These are phyloP conservation scores for Perdix hodgsoniae DNA, from an alignment of 2,797 vertebrate genomes.

Conservation along the genomic window DNA sequence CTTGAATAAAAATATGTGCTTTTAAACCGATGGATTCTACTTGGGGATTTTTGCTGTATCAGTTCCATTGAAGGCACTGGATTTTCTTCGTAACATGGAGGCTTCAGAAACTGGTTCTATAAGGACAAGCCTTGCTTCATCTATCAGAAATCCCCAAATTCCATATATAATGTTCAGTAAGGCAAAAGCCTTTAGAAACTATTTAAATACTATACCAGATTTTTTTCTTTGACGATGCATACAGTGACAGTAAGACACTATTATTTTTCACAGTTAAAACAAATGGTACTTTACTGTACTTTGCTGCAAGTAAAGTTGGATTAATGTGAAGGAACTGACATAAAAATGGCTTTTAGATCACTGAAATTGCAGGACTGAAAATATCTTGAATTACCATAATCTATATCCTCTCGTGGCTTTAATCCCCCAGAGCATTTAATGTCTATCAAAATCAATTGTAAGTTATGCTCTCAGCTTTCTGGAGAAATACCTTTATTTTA, in stretches of 20 bases:
- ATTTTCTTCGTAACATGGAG: not conserved
- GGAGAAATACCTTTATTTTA: not conserved
- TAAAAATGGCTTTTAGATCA: slow-evolving; percentile 48
- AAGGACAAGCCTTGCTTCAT: not conserved
- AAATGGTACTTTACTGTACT: not conserved
- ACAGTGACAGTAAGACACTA: not conserved
- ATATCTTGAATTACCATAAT: not conserved
- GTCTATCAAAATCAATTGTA: slow-evolving; percentile 28
- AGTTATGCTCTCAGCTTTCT: not conserved
- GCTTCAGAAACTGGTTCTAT: not conserved
- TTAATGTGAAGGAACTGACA: slow-evolving; percentile 14
- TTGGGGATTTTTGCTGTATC: rapidly evolving
- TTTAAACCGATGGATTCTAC: not conserved
- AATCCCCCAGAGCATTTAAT: not conserved
- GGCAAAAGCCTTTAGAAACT: slow-evolving; percentile 2
- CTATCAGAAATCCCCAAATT: not conserved
- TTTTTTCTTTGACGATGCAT: not conserved
- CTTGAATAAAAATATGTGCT: not conserved
- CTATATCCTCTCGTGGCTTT: slow-evolving; percentile 5
- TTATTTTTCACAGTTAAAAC: slow-evolving; percentile 7
- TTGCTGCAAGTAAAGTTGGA: slow-evolving; percentile 3
- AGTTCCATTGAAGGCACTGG: not conserved
- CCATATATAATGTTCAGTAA: not conserved
- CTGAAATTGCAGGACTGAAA: not conserved
- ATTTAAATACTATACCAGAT: not conserved